phyloP scores from a whole-genome alignment of 2,113 vertebrate genomes.

The rabbit (Oryctolagus cuniculus) region mOryCun1.1 NC_091438.1:31593001-31593500 shows the following conservation, averaged over 20 bases:
- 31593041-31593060: not conserved
- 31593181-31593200: not conserved
- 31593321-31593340: too few relatives aligned
- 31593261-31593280: not conserved
- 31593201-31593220: not conserved
- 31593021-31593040: not conserved
- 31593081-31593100: not conserved
- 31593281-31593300: too few relatives aligned
- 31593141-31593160: not conserved
- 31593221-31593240: constrained; percentile 20
- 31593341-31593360: too few relatives aligned
- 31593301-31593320: not conserved
- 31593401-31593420: too few relatives aligned
- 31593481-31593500: too few relatives aligned
- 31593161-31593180: not conserved
- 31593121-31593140: too few relatives aligned
- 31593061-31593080: not conserved
- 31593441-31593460: too few relatives aligned
- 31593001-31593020: too few relatives aligned
- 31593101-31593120: constrained; percentile 1
- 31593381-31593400: too few relatives aligned
- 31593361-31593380: too few relatives aligned
- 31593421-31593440: too few relatives aligned
- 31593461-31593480: too few relatives aligned
- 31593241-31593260: not conserved